Conservation (phyloP, 1,140 invertebrate genomes). For the Plutomurus gul region DNA sequence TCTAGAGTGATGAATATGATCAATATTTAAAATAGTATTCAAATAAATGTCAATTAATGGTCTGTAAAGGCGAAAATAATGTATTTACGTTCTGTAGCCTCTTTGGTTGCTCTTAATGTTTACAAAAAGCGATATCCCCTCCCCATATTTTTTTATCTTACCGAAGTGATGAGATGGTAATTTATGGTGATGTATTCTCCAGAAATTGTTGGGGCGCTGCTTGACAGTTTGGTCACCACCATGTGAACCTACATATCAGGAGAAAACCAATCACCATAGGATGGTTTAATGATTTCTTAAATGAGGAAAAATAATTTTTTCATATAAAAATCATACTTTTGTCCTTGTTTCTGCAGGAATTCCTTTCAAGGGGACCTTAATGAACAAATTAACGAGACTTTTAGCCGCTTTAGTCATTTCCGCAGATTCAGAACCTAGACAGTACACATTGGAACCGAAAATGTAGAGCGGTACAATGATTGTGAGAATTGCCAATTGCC, state of each 20-base stretch:
- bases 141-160: not conserved
- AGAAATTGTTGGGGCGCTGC: not conserved
- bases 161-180: not conserved
- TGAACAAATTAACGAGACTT: not conserved
- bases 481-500: not conserved
- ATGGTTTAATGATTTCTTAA: too few relatives aligned
- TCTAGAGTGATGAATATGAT: not conserved
- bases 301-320: not conserved
- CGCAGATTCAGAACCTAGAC: not conserved
- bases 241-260: not conserved
- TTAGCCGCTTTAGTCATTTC: not conserved
- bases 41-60: too few relatives aligned
- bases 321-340: not conserved
- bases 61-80: too few relatives aligned
- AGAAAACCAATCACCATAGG: not conserved
- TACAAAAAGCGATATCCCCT: too few relatives aligned
- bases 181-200: not conserved
- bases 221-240: not conserved
- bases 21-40: not conserved
- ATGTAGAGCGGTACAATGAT: not conserved
- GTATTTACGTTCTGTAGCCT: too few relatives aligned
- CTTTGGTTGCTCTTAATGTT: too few relatives aligned
- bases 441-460: not conserved
- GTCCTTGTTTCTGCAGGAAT: not conserved
- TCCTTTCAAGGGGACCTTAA: not conserved